A percentile compares a stretch with the other conserved stretches of the same genome.
phyloP scores from a whole-genome alignment of 2,888 invertebrate genomes.

The Chaetogeoica ovagalla region DNA sequence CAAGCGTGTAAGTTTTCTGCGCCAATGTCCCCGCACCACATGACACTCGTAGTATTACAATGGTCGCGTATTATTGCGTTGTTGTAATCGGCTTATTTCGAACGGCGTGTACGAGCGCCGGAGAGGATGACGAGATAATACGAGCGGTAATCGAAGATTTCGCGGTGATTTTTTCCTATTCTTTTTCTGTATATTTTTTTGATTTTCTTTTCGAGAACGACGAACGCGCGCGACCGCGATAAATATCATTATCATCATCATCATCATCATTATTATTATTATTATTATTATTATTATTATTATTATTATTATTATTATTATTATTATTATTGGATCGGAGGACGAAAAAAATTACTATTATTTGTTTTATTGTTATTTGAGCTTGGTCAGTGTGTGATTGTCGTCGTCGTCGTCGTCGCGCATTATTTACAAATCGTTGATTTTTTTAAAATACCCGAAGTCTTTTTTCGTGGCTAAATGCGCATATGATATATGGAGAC shows the following conservation, averaged over 20 bases:
- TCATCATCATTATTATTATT: too few species aligned
- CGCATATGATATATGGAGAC: not conserved
- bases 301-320: slow-evolving; percentile 20
- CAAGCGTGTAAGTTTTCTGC: too few species aligned
- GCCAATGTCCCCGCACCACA: too few species aligned
- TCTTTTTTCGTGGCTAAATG: slow-evolving; percentile 23
- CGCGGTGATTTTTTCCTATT: too few species aligned
- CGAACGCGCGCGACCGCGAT: not conserved
- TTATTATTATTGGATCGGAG: not conserved
- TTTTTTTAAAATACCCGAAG: slow-evolving; percentile 38
- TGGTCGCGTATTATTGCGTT: too few species aligned
- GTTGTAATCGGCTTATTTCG: too few species aligned
- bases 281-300: not conserved
- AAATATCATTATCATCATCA: too few species aligned
- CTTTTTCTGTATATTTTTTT: too few species aligned
- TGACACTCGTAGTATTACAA: too few species aligned
- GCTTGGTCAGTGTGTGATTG: not conserved
- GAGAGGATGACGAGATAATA: too few species aligned
- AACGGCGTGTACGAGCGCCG: too few species aligned
- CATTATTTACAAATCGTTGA: slow-evolving; percentile 49
- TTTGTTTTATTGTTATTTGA: slow-evolving; percentile 25
- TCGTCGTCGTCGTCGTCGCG: slow-evolving; percentile 1
- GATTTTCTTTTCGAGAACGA: slow-evolving; percentile 14
- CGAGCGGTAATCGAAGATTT: too few species aligned
- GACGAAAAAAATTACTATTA: slow-evolving; percentile 8